phyloP scores from a whole-genome alignment of 2,113 vertebrate genomes.

The Prunella fulvescens region DNA sequence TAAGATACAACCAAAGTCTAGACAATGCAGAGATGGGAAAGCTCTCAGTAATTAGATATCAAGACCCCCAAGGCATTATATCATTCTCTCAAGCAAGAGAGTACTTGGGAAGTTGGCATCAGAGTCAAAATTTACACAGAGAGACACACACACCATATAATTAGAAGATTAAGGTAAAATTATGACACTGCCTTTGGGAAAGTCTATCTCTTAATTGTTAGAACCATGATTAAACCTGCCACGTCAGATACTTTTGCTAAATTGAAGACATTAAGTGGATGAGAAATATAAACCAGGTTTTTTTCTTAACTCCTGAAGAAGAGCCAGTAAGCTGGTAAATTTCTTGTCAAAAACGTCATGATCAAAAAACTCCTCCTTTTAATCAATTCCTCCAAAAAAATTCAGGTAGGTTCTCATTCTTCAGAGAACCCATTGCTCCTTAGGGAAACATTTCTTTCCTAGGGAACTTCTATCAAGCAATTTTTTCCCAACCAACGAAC shows the following conservation, averaged over 20 bases:
- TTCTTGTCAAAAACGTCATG: not conserved
- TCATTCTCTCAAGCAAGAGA: slow-evolving; percentile 20
- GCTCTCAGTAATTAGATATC: slow-evolving; percentile 32
- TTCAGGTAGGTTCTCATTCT: not conserved
- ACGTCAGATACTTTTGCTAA: not conserved
- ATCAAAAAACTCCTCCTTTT: not conserved
- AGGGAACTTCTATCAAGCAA: not conserved
- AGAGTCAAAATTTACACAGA: slow-evolving; percentile 13
- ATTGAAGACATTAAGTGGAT: not conserved
- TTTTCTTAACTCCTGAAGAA: not conserved
- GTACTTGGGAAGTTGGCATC: slow-evolving; percentile 6
- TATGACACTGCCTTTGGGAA: slow-evolving; percentile 53
- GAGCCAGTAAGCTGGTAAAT: not conserved
- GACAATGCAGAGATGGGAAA: slow-evolving; percentile 18
- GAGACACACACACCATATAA: not conserved
- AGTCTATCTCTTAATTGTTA: slow-evolving; percentile 7
- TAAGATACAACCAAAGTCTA: not conserved
- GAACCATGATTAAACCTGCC: slow-evolving; percentile 3
- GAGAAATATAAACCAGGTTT: not conserved
- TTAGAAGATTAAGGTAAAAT: slow-evolving; percentile 55
- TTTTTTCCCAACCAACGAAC: not conserved
- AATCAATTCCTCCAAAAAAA: not conserved
- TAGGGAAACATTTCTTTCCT: not conserved
- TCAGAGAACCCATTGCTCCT: not conserved
- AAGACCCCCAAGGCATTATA: slow-evolving; percentile 7